These are phyloP conservation scores for Pseudoatta argentina DNA, from an alignment of 1,140 invertebrate genomes.

Conservation along the genomic window DNA sequence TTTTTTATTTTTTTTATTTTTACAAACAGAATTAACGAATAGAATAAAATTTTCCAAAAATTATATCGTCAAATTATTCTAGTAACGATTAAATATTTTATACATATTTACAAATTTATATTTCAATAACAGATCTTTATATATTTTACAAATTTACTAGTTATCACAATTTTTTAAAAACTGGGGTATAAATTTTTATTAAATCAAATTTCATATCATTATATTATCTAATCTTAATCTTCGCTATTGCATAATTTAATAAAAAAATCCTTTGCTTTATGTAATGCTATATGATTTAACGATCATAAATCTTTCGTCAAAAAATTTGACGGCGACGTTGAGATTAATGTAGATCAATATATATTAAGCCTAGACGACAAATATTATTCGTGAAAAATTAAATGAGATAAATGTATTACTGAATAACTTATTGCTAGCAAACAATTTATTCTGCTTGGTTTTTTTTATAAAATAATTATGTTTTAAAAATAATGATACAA, in stretches of 20 bases:
- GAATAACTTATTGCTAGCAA: neutral
- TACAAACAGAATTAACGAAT: neutral
- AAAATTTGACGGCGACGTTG: neutral
- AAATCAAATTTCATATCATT: neutral
- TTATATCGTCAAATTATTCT: neutral
- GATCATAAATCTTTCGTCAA: neutral
- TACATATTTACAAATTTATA: neutral
- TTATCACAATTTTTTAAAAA: too few relatives aligned
- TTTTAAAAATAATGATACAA: neutral
- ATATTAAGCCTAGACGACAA: neutral
- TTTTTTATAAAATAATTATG: neutral
- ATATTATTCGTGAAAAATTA: neutral
- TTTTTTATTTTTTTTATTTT: neutral
- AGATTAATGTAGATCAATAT: neutral
- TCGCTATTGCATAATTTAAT: neutral
- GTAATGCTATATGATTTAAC: conserved; percentile 6
- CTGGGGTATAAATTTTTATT: neutral
- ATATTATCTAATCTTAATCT: neutral
- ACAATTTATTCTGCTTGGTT: neutral
- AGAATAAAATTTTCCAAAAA: neutral
- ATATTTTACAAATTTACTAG: neutral
- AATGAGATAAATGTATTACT: neutral
- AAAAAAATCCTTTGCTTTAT: neutral
- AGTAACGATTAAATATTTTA: neutral
- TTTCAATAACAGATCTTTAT: neutral